Evolutionary conservation across 1,140 invertebrate species (phyloP), one percentile per base, ranked within the genome.

Genomic region (Penaeus vannamei): DNA sequence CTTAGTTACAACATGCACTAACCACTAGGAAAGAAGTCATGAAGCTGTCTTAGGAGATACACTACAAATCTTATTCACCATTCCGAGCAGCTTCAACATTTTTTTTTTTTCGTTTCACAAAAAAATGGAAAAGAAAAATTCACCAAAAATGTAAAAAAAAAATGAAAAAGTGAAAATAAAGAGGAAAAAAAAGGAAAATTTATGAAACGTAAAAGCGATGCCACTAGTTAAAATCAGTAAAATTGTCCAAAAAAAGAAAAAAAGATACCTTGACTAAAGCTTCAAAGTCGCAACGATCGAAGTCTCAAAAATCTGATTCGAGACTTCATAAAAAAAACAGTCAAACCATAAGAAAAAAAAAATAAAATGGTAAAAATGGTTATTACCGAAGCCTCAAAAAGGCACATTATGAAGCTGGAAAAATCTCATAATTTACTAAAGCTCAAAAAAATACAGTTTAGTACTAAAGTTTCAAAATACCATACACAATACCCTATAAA

Each of bases 401-500:
- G 29, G 77, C 59, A n/a, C 26, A 59, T n/a, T 80, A 23, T 46
- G 59, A 59, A 46, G 46, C 46, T 46, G 59, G 59, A 80, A 80
- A 23, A 80, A 42, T 80, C 36, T 46, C 23, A 46, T 80, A 17
- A 76, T 85, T 85, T 59, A 53, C 77, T 81, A 81, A 87, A 87
- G 61, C 77, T 81, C 81, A 77, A 87, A 87, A 87, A 22, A 61
- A 89, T 84, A 62, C 32, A 89, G 26, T 77, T 77, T 61, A 84
- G 59, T 64, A 89, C 87, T 84, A 89, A 89, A 89, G 87, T 82
- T 89, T 84, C 87, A 89, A 89, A 87, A 87, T 87, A 87, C 86
- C 80, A 89, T 64, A 89, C 66, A 89, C 87, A 88, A 72, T 83
- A n/a, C 42, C 87, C 87, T 89, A 89, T 64, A 84, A 89, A 89